phyloP scores from a whole-genome alignment of 2,113 vertebrate genomes.

The Cyanistes caeruleus region DNA sequence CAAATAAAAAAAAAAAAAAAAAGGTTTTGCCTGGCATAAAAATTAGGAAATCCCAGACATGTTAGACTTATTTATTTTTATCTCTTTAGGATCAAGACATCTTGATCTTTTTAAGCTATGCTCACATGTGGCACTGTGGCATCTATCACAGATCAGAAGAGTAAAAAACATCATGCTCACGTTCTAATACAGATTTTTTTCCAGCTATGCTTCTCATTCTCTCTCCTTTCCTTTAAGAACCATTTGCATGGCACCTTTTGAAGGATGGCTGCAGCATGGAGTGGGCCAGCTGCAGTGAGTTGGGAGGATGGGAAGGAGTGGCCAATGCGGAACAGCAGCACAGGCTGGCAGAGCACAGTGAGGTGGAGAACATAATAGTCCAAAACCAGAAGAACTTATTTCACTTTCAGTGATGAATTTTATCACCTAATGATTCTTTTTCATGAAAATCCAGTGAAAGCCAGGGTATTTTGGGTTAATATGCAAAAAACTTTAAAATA shows the following conservation, averaged over 20 bases:
- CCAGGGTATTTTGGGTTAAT: neutral
- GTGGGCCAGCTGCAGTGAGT: neutral
- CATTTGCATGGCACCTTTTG: neutral
- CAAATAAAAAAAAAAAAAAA: neutral
- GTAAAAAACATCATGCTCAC: neutral
- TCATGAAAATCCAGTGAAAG: neutral
- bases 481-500: neutral
- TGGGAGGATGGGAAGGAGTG: neutral
- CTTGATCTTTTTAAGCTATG: neutral
- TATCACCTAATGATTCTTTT: neutral
- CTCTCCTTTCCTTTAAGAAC: neutral
- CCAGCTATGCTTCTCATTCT: neutral
- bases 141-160: neutral
- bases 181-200: neutral
- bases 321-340: neutral
- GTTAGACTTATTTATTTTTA: neutral
- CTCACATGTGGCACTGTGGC: neutral
- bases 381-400: neutral
- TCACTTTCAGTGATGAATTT: neutral
- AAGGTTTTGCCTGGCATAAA: neutral
- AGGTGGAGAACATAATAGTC: neutral
- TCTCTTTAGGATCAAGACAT: neutral
- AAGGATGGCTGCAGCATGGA: neutral
- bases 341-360: accelerated
- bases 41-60: neutral